These are phyloP conservation scores for Thamnophis elegans DNA, from an alignment of 2,797 vertebrate genomes.

Conservation along the genomic window DNA sequence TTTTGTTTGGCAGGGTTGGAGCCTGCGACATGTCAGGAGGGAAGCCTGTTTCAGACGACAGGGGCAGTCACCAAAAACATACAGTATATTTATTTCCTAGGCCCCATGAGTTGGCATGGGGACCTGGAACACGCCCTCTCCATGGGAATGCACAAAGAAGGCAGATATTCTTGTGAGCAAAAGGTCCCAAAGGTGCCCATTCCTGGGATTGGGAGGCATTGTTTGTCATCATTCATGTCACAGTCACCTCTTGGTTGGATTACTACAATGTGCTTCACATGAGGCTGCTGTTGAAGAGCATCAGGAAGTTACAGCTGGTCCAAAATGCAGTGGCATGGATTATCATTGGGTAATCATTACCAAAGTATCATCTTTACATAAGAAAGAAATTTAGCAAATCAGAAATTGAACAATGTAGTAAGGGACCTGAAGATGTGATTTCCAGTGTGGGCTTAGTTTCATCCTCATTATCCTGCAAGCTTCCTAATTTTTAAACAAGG, in stretches of 20 bases:
- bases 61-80: background rate
- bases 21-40: background rate
- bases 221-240: background rate
- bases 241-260: background rate
- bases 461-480: background rate
- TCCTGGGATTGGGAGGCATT: background rate
- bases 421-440: background rate
- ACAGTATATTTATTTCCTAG: background rate
- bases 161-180: background rate
- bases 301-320: background rate
- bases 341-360: background rate
- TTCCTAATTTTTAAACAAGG: background rate
- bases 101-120: background rate
- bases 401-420: background rate
- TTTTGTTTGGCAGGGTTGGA: background rate
- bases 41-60: background rate
- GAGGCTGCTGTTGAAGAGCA: background rate
- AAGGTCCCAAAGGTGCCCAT: background rate
- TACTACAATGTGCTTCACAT: background rate
- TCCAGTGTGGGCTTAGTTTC: background rate
- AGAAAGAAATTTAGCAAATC: background rate
- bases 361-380: background rate
- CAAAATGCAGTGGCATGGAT: background rate
- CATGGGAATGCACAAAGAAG: background rate
- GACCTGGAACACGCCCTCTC: background rate